These are phyloP conservation scores for Melanophora roralis DNA, from an alignment of 2,888 invertebrate genomes.

Conservation along the genomic window DNA sequence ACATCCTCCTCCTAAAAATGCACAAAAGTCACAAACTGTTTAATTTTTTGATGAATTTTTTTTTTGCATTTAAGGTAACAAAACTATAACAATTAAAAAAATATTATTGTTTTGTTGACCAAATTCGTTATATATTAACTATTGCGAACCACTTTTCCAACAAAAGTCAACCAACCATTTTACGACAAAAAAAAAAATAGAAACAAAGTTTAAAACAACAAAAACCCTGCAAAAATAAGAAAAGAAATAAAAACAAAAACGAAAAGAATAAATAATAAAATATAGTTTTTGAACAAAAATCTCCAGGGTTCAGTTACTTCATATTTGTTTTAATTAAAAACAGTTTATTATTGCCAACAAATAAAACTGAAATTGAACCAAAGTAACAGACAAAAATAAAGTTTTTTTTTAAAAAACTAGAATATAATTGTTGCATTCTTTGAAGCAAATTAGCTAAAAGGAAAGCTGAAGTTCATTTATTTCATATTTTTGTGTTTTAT, in stretches of 20 bases:
- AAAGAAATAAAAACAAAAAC: not conserved
- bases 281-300: slow-evolving; percentile 38
- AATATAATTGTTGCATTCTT: slow-evolving; percentile 21
- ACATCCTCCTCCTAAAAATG: too few species aligned
- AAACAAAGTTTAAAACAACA: not conserved
- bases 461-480: not conserved
- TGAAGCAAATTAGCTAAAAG: not conserved
- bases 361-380: not conserved
- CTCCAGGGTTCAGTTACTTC: slow-evolving; percentile 37
- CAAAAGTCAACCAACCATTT: slow-evolving; percentile 3
- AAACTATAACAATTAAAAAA: too few species aligned
- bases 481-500: not conserved
- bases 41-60: too few species aligned
- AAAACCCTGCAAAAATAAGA: not conserved
- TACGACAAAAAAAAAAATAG: not conserved
- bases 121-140: too few species aligned
- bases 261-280: slow-evolving; percentile 42
- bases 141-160: too few species aligned
- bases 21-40: too few species aligned
- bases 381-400: not conserved
- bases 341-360: slow-evolving; percentile 20
- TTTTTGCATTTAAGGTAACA: too few species aligned
- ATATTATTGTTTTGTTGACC: too few species aligned
- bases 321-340: slow-evolving; percentile 54
- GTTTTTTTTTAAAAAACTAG: not conserved